phyloP scores from a whole-genome alignment of 2,888 invertebrate genomes.

The Crioceris asparagi region DNA sequence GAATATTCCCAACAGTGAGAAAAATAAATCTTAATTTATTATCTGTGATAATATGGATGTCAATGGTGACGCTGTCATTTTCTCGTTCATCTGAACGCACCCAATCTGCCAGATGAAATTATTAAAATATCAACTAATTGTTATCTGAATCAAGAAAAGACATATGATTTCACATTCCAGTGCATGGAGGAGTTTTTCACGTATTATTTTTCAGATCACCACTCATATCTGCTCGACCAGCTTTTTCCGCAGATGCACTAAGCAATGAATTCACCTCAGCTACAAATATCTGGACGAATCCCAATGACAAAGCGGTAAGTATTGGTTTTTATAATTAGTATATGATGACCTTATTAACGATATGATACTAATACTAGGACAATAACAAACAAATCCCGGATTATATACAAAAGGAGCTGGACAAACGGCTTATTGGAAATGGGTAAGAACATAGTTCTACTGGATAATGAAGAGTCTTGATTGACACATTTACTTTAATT shows the following conservation, averaged over 20 bases:
- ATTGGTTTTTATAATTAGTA: conserved; percentile 3
- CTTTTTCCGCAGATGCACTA: conserved; percentile 49
- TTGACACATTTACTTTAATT: conserved; percentile 6
- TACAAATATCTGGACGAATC: conserved; percentile 66
- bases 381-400: conserved; percentile 43
- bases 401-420: conserved; percentile 54
- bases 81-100: no score
- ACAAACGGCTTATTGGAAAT: conserved; percentile 49
- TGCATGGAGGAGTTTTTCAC: conserved; percentile 24
- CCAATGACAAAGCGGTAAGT: conserved; percentile 32
- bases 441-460: no score
- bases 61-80: no score
- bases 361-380: conserved; percentile 11
- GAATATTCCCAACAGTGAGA: no score
- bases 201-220: conserved; percentile 77
- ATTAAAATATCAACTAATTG: no score
- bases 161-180: conserved; percentile 8
- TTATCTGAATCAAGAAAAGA: neutral
- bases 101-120: no score
- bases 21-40: no score
- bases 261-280: conserved; percentile 25
- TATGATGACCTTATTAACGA: neutral
- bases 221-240: conserved; percentile 65
- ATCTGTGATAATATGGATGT: no score
- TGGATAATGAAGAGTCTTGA: no score